phyloP scores from a whole-genome alignment of 2,797 vertebrate species.

The Mus spretus region DNA sequence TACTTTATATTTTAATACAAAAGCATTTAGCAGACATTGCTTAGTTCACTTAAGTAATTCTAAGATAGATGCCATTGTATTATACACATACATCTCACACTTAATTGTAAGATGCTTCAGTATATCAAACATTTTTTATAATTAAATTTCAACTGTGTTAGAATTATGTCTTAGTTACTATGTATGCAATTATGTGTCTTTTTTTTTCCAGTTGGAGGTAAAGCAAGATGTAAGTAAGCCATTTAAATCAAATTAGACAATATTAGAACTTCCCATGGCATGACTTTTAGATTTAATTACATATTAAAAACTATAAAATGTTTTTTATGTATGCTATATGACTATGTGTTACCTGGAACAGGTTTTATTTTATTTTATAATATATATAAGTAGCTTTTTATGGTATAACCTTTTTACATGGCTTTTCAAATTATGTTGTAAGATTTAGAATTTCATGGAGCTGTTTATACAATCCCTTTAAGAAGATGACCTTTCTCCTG shows the following conservation, averaged over 20 bases:
- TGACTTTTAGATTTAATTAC: slow-evolving; percentile 54
- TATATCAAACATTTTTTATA: slow-evolving; percentile 2
- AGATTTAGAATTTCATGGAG: slow-evolving; percentile 39
- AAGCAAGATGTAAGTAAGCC: background rate
- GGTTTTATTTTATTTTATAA: slow-evolving; percentile 65
- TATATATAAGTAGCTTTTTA: slow-evolving; percentile 63
- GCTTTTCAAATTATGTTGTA: slow-evolving; percentile 65
- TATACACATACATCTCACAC: background rate
- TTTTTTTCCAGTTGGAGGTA: background rate
- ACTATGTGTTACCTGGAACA: slow-evolving; percentile 16
- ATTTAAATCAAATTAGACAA: slow-evolving; percentile 16
- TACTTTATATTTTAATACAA: slow-evolving; percentile 3
- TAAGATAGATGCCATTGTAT: background rate
- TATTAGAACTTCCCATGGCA: background rate
- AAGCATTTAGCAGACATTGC: background rate
- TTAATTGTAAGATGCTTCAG: slow-evolving; percentile 5
- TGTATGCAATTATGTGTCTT: background rate
- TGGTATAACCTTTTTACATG: slow-evolving; percentile 55
- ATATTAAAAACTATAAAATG: slow-evolving; percentile 54
- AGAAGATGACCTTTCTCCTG: slow-evolving; percentile 35
- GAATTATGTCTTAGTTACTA: background rate
- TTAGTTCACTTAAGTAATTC: slow-evolving; percentile 44
- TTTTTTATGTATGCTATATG: slow-evolving; percentile 49
- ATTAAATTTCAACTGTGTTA: slow-evolving; percentile 21
- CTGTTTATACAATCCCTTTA: slow-evolving; percentile 51